Conservation (phyloP, 2,888 invertebrate species). For the Oegoconia quadripuncta region DNA sequence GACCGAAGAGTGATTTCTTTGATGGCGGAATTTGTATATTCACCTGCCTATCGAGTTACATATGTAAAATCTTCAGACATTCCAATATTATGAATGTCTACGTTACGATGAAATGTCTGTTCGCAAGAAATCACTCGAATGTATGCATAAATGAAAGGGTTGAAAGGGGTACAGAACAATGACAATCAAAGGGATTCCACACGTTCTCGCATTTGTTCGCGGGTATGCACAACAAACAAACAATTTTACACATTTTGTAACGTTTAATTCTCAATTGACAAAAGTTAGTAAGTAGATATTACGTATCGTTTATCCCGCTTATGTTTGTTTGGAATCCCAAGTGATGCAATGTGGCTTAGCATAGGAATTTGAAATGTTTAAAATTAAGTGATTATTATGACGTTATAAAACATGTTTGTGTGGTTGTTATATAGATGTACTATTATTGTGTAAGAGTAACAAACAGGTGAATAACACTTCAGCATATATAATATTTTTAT, state of each 20-base stretch:
- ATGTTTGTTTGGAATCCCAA: slow-evolving; percentile 42
- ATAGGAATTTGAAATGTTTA: slow-evolving; percentile 20
- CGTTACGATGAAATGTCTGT: slow-evolving; percentile 27
- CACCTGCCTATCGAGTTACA: slow-evolving; percentile 14
- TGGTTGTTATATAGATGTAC: slow-evolving; percentile 10
- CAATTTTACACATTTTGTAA: no score
- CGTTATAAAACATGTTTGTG: slow-evolving; percentile 8
- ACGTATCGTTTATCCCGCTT: no score
- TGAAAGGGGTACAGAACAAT: slow-evolving; percentile 32
- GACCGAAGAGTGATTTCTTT: slow-evolving; percentile 43
- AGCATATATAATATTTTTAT: neutral
- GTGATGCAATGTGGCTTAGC: slow-evolving; percentile 47
- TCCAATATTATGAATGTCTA: slow-evolving; percentile 30
- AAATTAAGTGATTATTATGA: slow-evolving; percentile 12
- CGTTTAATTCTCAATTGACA: no score
- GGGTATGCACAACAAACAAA: no score
- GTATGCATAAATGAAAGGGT: slow-evolving; percentile 57
- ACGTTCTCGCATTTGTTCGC: slow-evolving; percentile 23
- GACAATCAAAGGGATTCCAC: slow-evolving; percentile 51
- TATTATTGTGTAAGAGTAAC: slow-evolving; percentile 1
- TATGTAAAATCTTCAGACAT: slow-evolving; percentile 39
- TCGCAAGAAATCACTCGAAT: slow-evolving; percentile 56
- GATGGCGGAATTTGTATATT: slow-evolving; percentile 21
- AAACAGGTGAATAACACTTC: slow-evolving; percentile 1
- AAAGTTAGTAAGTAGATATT: no score